phyloP scores from a whole-genome alignment of 2,797 vertebrate species.

The Momotus momota region DNA sequence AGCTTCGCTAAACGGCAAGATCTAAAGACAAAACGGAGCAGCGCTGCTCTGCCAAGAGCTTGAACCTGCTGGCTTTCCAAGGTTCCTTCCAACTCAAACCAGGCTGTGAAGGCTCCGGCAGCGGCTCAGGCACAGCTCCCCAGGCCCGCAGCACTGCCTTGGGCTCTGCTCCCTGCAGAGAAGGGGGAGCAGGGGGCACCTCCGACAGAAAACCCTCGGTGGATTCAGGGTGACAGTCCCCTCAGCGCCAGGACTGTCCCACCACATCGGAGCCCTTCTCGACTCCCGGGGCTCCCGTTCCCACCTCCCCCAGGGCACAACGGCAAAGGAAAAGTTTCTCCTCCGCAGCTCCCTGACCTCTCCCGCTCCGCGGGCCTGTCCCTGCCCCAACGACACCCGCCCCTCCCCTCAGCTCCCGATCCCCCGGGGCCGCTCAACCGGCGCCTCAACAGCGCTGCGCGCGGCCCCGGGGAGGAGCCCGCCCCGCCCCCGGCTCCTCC shows the following conservation, averaged over 20 bases:
- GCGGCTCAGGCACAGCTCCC: too few relatives aligned
- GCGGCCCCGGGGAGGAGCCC: neutral
- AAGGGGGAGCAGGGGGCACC: too few relatives aligned
- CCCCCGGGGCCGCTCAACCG: neutral
- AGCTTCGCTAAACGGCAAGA: neutral
- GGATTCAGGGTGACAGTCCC: neutral
- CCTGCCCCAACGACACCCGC: neutral
- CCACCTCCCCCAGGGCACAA: neutral
- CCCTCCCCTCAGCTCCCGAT: too few relatives aligned
- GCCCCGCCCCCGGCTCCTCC: neutral
- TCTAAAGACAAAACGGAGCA: neutral
- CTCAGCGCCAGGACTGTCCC: rapidly evolving
- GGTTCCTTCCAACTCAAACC: neutral
- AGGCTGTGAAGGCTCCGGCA: neutral
- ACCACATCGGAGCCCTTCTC: too few relatives aligned
- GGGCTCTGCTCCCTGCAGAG: neutral
- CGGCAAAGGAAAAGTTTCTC: rapidly evolving
- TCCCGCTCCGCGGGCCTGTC: rapidly evolving
- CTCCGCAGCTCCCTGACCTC: neutral
- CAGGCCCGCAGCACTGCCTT: neutral
- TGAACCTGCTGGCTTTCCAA: neutral
- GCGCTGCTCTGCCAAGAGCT: neutral
- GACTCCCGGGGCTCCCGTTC: rapidly evolving
- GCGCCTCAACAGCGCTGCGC: neutral
- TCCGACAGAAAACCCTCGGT: rapidly evolving